These are phyloP conservation scores for Nyleta sp. DNA, from an alignment of 2,888 invertebrate species.

Conservation along the genomic window DNA sequence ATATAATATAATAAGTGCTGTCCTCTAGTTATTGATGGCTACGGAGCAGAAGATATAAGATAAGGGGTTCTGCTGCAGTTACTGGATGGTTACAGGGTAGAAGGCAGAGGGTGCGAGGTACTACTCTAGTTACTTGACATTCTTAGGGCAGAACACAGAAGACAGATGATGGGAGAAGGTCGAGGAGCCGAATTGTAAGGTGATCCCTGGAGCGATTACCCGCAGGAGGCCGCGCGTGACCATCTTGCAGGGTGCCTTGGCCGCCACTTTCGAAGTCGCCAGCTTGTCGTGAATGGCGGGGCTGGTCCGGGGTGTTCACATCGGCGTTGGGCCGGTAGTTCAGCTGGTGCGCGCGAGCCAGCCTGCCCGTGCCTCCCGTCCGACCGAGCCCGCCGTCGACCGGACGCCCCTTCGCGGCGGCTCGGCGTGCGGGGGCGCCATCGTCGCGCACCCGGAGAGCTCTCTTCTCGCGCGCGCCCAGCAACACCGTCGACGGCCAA, in stretches of 20 bases:
- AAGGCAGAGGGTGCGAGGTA: no score
- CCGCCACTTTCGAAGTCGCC: conserved; percentile 80
- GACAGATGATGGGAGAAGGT: background rate
- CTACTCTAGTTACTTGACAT: no score
- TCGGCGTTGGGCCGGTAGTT: conserved; percentile 20
- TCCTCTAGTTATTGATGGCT: no score
- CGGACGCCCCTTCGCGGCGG: conserved; percentile 16
- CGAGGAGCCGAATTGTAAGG: background rate
- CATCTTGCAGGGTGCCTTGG: conserved; percentile 79
- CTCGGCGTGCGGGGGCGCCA: conserved; percentile 30
- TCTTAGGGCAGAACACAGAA: no score
- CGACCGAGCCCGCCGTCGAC: conserved; percentile 3
- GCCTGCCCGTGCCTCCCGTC: conserved; percentile 14
- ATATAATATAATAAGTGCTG: no score
- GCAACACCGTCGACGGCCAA: conserved; percentile 10
- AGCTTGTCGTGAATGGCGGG: conserved; percentile 71
- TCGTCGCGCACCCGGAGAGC: background rate
- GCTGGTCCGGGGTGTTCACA: background rate
- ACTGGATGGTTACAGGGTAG: no score
- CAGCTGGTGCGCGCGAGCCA: conserved; percentile 14
- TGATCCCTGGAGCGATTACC: conserved; percentile 70
- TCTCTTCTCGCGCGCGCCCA: no score
- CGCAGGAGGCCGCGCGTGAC: conserved; percentile 80
- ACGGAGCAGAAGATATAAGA: no score
- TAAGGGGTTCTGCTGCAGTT: no score